Conservation (phyloP, 30 jellyfish, hydroid and myxozoan genomes). For the Clytia hemisphaerica region DNA sequence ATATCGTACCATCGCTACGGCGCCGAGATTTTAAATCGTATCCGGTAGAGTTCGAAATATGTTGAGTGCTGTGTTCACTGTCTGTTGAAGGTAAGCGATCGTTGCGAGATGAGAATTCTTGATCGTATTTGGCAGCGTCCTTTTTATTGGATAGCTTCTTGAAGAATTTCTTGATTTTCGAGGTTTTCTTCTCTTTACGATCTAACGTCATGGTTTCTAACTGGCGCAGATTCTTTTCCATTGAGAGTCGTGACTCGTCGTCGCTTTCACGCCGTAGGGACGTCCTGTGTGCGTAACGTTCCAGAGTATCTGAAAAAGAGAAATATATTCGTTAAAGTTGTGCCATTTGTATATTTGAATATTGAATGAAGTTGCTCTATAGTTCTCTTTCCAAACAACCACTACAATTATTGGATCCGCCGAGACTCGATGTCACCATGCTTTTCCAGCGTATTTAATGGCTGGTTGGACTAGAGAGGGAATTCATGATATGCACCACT, state of each 20-base stretch:
- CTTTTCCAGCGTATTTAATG: too few species aligned
- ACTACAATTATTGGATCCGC: too few species aligned
- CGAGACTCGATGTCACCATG: too few species aligned
- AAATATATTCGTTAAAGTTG: neutral
- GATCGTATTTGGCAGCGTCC: slow-evolving; percentile 20
- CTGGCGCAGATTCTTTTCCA: slow-evolving; percentile 23
- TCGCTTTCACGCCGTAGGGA: slow-evolving; percentile 20
- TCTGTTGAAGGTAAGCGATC: neutral
- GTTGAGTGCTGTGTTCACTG: too few species aligned
- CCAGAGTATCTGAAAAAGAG: slow-evolving; percentile 28
- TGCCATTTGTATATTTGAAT: too few species aligned
- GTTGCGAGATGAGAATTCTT: neutral
- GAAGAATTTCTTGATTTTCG: slow-evolving; percentile 31
- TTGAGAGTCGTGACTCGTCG: neutral
- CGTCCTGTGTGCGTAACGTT: neutral
- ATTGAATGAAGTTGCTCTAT: too few species aligned
- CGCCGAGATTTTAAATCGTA: too few species aligned
- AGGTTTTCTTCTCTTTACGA: slow-evolving; percentile 34
- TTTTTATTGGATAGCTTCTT: slow-evolving; percentile 42
- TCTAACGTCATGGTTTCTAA: slow-evolving; percentile 61
- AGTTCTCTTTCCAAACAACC: too few species aligned
- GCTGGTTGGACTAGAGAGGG: too few species aligned
- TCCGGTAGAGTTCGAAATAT: too few species aligned
- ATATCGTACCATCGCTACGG: slow-evolving; percentile 35
- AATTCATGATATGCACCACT: too few species aligned